Base-by-base conservation (phyloP, 2,888 invertebrate species). In the Tricholauxania praeusta region DNA sequence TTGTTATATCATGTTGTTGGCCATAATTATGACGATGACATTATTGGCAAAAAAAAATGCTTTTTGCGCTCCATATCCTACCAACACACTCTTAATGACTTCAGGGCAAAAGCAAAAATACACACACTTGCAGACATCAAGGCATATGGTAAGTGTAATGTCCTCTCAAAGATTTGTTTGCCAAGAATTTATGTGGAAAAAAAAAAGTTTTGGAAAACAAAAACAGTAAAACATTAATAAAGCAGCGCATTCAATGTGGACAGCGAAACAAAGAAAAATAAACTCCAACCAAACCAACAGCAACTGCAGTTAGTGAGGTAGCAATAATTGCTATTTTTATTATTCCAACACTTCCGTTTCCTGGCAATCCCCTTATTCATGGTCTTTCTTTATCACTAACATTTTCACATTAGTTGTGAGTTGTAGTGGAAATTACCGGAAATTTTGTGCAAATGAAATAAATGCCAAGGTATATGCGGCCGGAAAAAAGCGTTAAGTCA, bases 41-140 rank as follows among this genome's bases (percentile, higher is more conserved):
- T 68, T 59, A 68, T 68, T 59, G 59, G 68, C 68, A 68, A 57
- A 28, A 59, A 53, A 28, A 39, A 39, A 39, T 39, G 39, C 8
- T 39, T 57, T 15, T 68, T 68, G 59, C 48, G 59, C 49, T 66
- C 66, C 39, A 66, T 66, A 49, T 68, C 32, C 39, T 39, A 39
- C 10, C 39, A 39, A 39, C 10, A 32, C n/a, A 49, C 22, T 5
- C 68, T 59, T 57, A 68, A 59, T 68, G 68, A 59, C 68, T 59
- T 19, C 59, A 49, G 47, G 59, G 22, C 57, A 17, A 12, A 19
- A 1, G 28, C n/a, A 6, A 15, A 32, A 14, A 66, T 3, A 65
- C 8, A 19, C 8, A 22, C 17, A 66, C 64, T n/a, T 8, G n/a
- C 51, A 65, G 14, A 65, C 19, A 32, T 15, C 15, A 53, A n/a